Percentiles rank a stretch among this genome's conserved stretches.
Evolutionary conservation across 2,888 invertebrate species (phyloP).

Genomic region (Drosophila meridiana): DNA sequence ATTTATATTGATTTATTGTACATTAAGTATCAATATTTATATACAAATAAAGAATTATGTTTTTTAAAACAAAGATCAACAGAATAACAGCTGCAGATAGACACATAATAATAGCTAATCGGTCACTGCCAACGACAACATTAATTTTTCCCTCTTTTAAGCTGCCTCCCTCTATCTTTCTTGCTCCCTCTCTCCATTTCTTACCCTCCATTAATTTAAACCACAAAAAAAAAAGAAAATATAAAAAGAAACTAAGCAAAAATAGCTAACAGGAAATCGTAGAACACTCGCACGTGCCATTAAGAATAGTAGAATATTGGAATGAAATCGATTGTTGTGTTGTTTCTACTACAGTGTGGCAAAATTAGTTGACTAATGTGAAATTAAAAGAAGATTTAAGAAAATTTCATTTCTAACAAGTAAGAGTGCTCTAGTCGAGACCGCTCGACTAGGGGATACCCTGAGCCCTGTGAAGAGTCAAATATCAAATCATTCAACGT

Average conservation of each 20-base stretch:
- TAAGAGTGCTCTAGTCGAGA: no score
- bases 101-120: not conserved
- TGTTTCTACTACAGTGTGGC: constrained; percentile 44
- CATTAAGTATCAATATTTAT: not conserved
- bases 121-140: not conserved
- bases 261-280: constrained; percentile 65
- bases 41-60: no score
- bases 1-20: not conserved
- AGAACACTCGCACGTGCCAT: constrained; percentile 56
- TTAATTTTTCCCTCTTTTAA: not conserved
- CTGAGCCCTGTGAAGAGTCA: no score
- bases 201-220: constrained; percentile 4
- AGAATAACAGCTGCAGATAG: not conserved
- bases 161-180: not conserved
- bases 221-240: not conserved
- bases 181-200: not conserved
- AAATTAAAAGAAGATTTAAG: not conserved
- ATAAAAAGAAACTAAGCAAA: not conserved
- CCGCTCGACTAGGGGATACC: no score
- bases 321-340: constrained; percentile 35
- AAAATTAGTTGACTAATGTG: not conserved
- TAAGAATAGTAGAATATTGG: constrained; percentile 65
- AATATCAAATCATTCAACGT: no score
- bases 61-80: not conserved
- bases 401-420: not conserved